Evolutionary conservation across 2,888 invertebrate species (phyloP).

Genomic region (Cheilosia scutellata): DNA sequence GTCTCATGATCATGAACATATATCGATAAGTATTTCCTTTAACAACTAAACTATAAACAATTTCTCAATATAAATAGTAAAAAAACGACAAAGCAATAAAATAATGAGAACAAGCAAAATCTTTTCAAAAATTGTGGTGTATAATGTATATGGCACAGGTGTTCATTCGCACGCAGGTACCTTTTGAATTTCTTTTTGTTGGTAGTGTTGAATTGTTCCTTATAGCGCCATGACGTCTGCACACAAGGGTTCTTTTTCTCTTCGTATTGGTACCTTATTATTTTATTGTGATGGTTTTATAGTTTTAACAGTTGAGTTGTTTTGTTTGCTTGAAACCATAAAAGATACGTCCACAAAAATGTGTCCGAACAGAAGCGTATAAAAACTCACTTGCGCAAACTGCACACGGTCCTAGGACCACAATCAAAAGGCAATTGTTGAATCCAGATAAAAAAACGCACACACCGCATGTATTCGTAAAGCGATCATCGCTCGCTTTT

Average conservation of each 20-base stretch:
- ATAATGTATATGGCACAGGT: slow-evolving; percentile 59
- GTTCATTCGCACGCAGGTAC: slow-evolving; percentile 59
- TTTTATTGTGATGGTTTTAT: slow-evolving; percentile 62
- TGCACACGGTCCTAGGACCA: slow-evolving; percentile 24
- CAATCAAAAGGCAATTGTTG: slow-evolving; percentile 68
- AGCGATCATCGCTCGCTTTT: slow-evolving; percentile 57
- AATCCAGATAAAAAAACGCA: slow-evolving; percentile 47
- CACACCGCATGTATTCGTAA: slow-evolving; percentile 33
- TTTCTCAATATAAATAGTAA: not conserved
- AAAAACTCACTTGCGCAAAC: slow-evolving; percentile 50
- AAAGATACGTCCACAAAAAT: too few relatives aligned
- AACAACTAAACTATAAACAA: not conserved
- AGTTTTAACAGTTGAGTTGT: slow-evolving; percentile 67
- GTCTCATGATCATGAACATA: too few relatives aligned
- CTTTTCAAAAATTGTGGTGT: slow-evolving; percentile 7
- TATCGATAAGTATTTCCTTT: too few relatives aligned
- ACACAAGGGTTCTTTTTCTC: slow-evolving; percentile 22
- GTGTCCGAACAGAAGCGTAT: slow-evolving; percentile 67
- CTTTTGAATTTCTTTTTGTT: slow-evolving; percentile 20
- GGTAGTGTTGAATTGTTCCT: slow-evolving; percentile 39
- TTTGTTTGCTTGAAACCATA: slow-evolving; percentile 47
- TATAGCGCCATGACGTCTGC: slow-evolving; percentile 74
- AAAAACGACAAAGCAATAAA: slow-evolving; percentile 57
- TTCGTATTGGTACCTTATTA: slow-evolving; percentile 1
- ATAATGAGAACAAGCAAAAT: slow-evolving; percentile 57